phyloP scores from a whole-genome alignment of 2,113 vertebrate species.

The Clarias magur region DNA sequence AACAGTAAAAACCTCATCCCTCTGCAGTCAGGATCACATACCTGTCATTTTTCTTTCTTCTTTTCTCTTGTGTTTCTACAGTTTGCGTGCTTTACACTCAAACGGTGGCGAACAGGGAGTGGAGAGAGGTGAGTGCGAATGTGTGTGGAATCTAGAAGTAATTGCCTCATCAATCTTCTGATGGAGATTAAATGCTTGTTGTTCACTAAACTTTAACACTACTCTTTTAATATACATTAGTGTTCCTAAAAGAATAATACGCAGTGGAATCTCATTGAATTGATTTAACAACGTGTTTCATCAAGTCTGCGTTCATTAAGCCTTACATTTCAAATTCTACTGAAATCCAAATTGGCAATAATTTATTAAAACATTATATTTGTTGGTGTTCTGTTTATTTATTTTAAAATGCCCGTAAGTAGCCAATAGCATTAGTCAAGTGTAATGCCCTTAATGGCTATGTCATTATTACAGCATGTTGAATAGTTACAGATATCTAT shows the following conservation, averaged over 20 bases:
- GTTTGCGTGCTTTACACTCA: constrained; percentile 90
- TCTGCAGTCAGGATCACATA: constrained; percentile 37
- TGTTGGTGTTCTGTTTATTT: neutral
- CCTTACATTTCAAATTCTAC: neutral
- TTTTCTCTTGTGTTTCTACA: constrained; percentile 53
- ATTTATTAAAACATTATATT: neutral
- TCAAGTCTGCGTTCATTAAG: neutral
- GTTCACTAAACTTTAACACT: neutral
- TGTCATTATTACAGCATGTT: neutral
- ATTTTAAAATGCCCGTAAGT: too few species aligned
- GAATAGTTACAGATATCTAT: neutral
- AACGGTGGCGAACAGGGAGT: constrained; percentile 92
- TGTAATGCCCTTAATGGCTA: neutral
- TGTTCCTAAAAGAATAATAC: neutral
- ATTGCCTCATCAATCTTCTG: neutral
- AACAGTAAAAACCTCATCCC: constrained; percentile 46
- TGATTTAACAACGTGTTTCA: neutral
- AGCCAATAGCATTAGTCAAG: neutral
- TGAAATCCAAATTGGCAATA: neutral
- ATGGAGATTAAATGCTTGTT: constrained; percentile 4
- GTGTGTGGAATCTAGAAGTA: constrained; percentile 6
- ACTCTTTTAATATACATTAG: neutral
- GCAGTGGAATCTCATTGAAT: neutral
- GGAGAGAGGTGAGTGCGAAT: constrained; percentile 89
- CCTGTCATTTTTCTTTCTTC: constrained; percentile 12